Evolutionary conservation across 37 sponge, comb jelly and placozoan genomes (phyloP).

Genomic region (Mnemiopsis leidyi): DNA sequence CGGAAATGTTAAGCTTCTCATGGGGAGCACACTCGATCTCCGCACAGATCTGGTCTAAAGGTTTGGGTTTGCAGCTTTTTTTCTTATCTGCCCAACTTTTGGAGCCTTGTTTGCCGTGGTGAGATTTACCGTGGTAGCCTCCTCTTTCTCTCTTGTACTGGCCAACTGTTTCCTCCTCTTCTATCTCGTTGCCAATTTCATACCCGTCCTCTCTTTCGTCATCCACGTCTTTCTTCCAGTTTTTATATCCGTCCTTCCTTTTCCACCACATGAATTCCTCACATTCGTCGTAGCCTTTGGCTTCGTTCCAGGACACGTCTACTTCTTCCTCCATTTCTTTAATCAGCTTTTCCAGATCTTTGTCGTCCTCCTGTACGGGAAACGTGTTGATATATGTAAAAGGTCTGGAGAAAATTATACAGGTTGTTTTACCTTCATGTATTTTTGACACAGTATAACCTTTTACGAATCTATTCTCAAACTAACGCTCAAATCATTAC

Average conservation of each 20-base stretch:
- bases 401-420: too few relatives aligned
- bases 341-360: background rate
- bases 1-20: background rate
- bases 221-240: background rate
- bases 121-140: background rate
- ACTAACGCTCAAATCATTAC: too few relatives aligned
- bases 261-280: background rate
- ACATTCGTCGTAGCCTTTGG: constrained; percentile 38
- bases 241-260: background rate
- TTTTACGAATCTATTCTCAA: too few relatives aligned
- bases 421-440: too few relatives aligned
- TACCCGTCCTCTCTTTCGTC: background rate
- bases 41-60: background rate
- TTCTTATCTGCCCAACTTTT: background rate
- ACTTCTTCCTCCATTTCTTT: background rate
- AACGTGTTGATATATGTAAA: too few relatives aligned
- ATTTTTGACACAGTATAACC: too few relatives aligned
- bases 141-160: background rate
- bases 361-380: background rate
- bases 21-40: background rate
- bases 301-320: background rate
- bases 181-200: background rate
- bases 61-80: background rate
- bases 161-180: background rate
- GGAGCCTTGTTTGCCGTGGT: background rate